These are phyloP conservation scores for Halictus rubicundus DNA, from an alignment of 1,140 invertebrate genomes.

Conservation along the genomic window DNA sequence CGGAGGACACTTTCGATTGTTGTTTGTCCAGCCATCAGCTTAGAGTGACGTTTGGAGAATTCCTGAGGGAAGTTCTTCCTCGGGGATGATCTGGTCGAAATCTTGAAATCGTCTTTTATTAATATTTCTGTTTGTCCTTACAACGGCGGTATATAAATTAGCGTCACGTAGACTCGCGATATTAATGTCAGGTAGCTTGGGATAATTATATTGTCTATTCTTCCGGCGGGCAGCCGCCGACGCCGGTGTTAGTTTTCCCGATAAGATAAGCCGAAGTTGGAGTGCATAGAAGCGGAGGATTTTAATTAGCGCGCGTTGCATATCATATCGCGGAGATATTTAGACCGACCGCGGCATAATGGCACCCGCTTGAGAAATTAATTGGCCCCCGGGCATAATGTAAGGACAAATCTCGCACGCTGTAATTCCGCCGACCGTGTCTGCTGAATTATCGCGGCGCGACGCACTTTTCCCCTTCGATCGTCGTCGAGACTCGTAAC, in stretches of 20 bases:
- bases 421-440: conserved; percentile 23
- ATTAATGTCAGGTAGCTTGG: conserved; percentile 29
- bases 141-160: conserved; percentile 17
- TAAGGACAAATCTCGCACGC: conserved; percentile 39
- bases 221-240: conserved; percentile 32
- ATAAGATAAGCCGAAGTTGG: conserved; percentile 49
- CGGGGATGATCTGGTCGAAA: too few species aligned
- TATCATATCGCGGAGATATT: conserved; percentile 36
- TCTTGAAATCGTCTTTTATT: too few species aligned
- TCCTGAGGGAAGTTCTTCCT: too few species aligned
- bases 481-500: background rate
- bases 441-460: conserved; percentile 4
- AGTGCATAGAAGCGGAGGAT: conserved; percentile 48
- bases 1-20: too few species aligned
- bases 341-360: conserved; percentile 34
- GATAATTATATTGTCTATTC: conserved; percentile 52
- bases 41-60: too few species aligned
- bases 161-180: conserved; percentile 31
- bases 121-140: too few species aligned
- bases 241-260: conserved; percentile 38
- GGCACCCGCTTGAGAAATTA: conserved; percentile 47
- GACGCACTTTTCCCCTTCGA: background rate
- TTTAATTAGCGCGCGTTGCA: conserved; percentile 48
- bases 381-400: conserved; percentile 40
- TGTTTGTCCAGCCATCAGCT: too few species aligned